Base-by-base conservation (phyloP, 1,140 invertebrate species). In the Scaptomyza hsui region DNA sequence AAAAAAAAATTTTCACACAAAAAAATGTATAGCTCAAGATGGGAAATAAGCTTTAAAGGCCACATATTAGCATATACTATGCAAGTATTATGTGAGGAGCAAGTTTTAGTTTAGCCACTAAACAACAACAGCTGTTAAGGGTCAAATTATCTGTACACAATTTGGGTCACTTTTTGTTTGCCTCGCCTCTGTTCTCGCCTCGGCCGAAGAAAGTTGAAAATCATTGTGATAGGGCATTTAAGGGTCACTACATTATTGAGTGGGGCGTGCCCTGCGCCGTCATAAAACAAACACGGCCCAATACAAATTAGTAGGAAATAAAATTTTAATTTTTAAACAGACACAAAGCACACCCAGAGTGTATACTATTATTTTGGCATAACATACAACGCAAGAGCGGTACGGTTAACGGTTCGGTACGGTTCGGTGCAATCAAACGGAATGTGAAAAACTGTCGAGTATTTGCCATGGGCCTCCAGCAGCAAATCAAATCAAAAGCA, bases 311-410 rank as follows among this genome's bases (percentile, higher is more conserved):
- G 56, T 60, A 37, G 41, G 45, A 81, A 73, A 76, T 67, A 71
- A 62, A 73, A 77, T 81, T 70, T 77, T 56, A 73, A 80, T 73
- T 70, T 80, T 69, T 65, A 60, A 61, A 16, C 61, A 59, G 52
- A 39, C 60, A 3, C 26, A 62, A 49, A 49, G 39, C 39, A 49
- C 51, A 69, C 56, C 64, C 57, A 44, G 32, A 39, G 6, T 9
- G 35, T 55, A 61, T 52, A 48, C 32, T 60, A 32, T 21, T 21
- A 21, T 2, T 4, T 21, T 4, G 1, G 19, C 1, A 21, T 2
- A 1, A 21, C 4, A 21, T 59, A 57, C 26, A 29, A 29, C 55
- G 35, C 49, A 48, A 35, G 37, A 44, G 26, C 59, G 16, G 24
- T 16, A 3, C 16, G 26, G 26, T 29, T 29, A 44, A 19, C 59